phyloP scores from a whole-genome alignment of 2,888 invertebrate genomes.

The Cylloceria caligata region DNA sequence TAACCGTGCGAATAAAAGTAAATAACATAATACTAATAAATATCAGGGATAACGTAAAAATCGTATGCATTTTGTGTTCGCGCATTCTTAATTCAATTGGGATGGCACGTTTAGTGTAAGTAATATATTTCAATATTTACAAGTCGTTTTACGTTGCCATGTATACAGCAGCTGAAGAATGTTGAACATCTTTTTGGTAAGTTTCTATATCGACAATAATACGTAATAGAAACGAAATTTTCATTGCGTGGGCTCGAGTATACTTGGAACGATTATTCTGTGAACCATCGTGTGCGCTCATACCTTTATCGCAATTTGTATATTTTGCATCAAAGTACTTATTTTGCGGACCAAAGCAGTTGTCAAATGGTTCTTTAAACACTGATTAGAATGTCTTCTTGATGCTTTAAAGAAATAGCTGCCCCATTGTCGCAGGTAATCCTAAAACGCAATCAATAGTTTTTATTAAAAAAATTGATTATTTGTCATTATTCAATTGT shows the following conservation, averaged over 20 bases:
- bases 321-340: slow-evolving; percentile 49
- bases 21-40: slow-evolving; percentile 39
- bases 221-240: slow-evolving; percentile 60
- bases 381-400: slow-evolving; percentile 63
- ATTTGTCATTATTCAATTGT: slow-evolving; percentile 40
- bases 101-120: slow-evolving; percentile 67
- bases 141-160: slow-evolving; percentile 65
- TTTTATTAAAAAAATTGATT: slow-evolving; percentile 79
- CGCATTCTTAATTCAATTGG: slow-evolving; percentile 63
- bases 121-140: slow-evolving; percentile 69
- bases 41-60: slow-evolving; percentile 22
- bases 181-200: slow-evolving; percentile 68
- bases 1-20: slow-evolving; percentile 38
- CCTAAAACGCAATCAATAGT: slow-evolving; percentile 84
- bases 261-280: slow-evolving; percentile 55
- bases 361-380: slow-evolving; percentile 51
- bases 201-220: slow-evolving; percentile 63
- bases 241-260: slow-evolving; percentile 58
- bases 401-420: slow-evolving; percentile 84
- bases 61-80: slow-evolving; percentile 48
- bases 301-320: slow-evolving; percentile 57
- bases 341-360: slow-evolving; percentile 36
- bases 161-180: slow-evolving; percentile 68
- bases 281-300: slow-evolving; percentile 57
- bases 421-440: slow-evolving; percentile 84